These are phyloP conservation scores for Pipistrellus pygmaeus DNA, from an alignment of 2,797 vertebrate genomes.

Conservation along the genomic window DNA sequence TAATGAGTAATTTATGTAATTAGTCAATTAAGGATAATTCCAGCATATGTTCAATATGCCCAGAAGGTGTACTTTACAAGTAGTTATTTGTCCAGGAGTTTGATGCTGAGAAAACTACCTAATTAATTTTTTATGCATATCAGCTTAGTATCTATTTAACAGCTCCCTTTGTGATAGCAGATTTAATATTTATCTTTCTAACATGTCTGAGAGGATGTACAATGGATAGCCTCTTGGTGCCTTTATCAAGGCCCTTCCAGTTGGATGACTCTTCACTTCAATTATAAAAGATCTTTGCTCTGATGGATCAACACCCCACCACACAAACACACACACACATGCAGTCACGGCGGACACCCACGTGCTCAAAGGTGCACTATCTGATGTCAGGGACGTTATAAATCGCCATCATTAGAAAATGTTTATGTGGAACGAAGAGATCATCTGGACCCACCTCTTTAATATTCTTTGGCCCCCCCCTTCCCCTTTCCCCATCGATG, in stretches of 20 bases:
- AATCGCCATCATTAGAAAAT: conserved; percentile 89
- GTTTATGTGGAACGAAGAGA: conserved; percentile 87
- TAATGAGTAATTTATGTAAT: conserved; percentile 99
- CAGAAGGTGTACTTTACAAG: conserved; percentile 99
- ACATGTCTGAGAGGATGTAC: conserved; percentile 94
- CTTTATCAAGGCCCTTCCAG: conserved; percentile 88
- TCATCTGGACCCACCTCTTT: conserved; percentile 87
- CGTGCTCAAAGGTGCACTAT: conserved; percentile 77
- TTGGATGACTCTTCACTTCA: conserved; percentile 84
- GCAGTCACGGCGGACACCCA: background rate
- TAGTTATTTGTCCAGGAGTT: conserved; percentile 99
- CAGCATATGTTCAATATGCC: conserved; percentile 99
- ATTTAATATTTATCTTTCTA: conserved; percentile 99
- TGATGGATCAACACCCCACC: conserved; percentile 51
- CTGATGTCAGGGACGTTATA: conserved; percentile 85
- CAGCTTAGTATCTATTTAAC: conserved; percentile 99
- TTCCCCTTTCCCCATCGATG: conserved; percentile 87
- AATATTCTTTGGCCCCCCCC: conserved; percentile 88
- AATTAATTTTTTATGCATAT: conserved; percentile 99
- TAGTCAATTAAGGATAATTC: conserved; percentile 99
- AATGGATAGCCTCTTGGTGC: conserved; percentile 93
- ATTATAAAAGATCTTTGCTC: conserved; percentile 85
- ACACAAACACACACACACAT: fast-evolving
- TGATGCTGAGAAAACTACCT: conserved; percentile 96
- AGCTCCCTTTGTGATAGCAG: conserved; percentile 99